These are phyloP conservation scores for Brachylomia viminalis DNA, from an alignment of 2,888 invertebrate genomes.

Conservation along the genomic window DNA sequence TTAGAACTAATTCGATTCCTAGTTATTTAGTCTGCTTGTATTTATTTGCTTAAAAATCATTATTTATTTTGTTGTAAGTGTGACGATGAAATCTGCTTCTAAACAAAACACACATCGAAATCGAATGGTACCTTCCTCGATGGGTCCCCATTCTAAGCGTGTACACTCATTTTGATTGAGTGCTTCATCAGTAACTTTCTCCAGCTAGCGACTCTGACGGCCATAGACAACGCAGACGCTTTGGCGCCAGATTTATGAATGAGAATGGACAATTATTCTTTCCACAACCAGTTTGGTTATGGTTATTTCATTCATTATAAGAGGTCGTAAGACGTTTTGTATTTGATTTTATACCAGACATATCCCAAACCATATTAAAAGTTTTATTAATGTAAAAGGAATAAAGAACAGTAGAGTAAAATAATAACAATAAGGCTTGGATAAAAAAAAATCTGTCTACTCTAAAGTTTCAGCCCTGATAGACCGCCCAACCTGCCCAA, in stretches of 20 bases:
- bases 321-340: constrained; percentile 3
- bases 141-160: constrained; percentile 12
- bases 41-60: not conserved
- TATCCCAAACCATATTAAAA: not conserved
- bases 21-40: no score
- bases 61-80: not conserved
- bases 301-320: constrained; percentile 44
- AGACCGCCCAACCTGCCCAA: not conserved
- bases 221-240: constrained; percentile 74
- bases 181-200: constrained; percentile 72
- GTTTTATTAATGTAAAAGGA: not conserved
- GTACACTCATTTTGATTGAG: constrained; percentile 62
- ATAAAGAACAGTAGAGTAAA: not conserved
- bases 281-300: constrained; percentile 52
- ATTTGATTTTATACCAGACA: constrained; percentile 2
- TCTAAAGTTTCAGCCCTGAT: not conserved
- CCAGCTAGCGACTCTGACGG: constrained; percentile 53
- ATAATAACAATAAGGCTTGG: not conserved
- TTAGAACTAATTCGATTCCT: not conserved
- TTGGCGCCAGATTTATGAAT: constrained; percentile 82
- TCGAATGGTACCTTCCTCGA: constrained; percentile 9
- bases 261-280: constrained; percentile 71
- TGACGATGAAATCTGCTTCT: not conserved
- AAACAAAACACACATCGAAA: constrained; percentile 3
- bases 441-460: not conserved